Evolutionary conservation across 2,113 vertebrate genomes (phyloP), one percentile per base, ranked within the genome.

Genomic region (Fulmarus glacialis): DNA sequence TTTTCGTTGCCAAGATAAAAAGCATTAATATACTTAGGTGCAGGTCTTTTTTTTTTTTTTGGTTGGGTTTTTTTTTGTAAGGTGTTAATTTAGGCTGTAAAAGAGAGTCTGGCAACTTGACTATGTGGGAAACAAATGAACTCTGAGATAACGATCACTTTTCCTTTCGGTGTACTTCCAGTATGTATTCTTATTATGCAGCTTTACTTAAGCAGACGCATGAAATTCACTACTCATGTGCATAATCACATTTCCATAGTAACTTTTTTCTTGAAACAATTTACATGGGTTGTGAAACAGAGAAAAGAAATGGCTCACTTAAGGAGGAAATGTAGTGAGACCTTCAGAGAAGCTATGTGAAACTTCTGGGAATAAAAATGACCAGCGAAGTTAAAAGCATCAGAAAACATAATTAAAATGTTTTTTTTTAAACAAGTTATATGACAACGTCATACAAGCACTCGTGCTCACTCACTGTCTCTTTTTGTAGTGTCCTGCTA

Each of bases 401-500:
- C 32, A 60, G 48, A 24, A 72, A 85, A 32, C 20, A 24, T 0
- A 71, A 82, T n/a, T 45, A 43, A 75, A 82, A 43, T 68, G 40
- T 13, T 79, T 36, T 5, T 64, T 30, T 71, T 95, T 32, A 64
- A 92, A 47, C 8, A 48, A 56, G 21, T 36, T 90, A 3, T 22
- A 9, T 22, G 52, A 43, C 36, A 29, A 7, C 5, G 1, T 67
- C 19, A 22, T 32, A 20, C 34, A 12, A 9, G 21, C 60, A 43
- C 19, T 91, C 15, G 8, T 91, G 68, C 52, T 82, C 32, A 52
- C 66, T 90, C 40, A 4, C 53, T 87, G 21, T 96, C 38, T 88
- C 2, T 87, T 96, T 96, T 92, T 97, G 21, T 97, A 99, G 99
- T 99, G 99, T 97, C 99, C 99, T 97, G 99, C 99, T 92, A 99